A percentile compares a stretch with the other conserved stretches of the same genome.
Conservation (phyloP, 2,797 vertebrate species). For the Lemur catta region DNA sequence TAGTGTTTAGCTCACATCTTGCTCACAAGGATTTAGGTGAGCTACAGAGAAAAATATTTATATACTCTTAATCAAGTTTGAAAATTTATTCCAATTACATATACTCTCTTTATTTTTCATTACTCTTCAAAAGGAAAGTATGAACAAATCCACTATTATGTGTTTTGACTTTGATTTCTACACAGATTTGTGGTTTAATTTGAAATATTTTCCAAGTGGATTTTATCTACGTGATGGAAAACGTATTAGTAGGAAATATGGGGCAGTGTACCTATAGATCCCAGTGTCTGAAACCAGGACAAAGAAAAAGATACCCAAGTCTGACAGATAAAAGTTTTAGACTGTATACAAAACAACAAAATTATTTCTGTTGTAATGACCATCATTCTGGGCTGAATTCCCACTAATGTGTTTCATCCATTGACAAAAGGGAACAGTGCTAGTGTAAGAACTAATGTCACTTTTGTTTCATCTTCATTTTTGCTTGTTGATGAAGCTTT, state of each 20-base stretch:
- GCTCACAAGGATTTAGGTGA: conserved; percentile 13
- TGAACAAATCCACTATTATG: not conserved
- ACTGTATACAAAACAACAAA: not conserved
- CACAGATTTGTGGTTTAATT: conserved; percentile 4
- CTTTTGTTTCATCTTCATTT: not conserved
- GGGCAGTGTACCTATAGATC: not conserved
- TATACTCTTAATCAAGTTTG: not conserved
- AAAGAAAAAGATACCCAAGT: not conserved
- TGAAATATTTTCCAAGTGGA: not conserved
- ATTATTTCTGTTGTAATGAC: not conserved
- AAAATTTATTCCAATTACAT: not conserved
- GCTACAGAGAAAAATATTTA: conserved; percentile 5
- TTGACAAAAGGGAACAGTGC: not conserved
- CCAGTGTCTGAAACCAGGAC: not conserved
- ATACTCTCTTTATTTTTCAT: not conserved
- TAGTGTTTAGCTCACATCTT: conserved; percentile 11
- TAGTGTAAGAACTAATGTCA: not conserved
- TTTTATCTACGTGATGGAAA: not conserved
- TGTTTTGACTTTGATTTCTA: not conserved
- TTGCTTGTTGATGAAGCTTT: not conserved
- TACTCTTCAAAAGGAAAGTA: not conserved
- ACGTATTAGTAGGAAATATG: not conserved
- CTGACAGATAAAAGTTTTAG: not conserved
- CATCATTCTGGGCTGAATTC: not conserved
- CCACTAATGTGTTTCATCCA: not conserved